These are phyloP conservation scores for Tigriopus japonicus DNA, from an alignment of 1,140 invertebrate genomes.

Conservation along the genomic window DNA sequence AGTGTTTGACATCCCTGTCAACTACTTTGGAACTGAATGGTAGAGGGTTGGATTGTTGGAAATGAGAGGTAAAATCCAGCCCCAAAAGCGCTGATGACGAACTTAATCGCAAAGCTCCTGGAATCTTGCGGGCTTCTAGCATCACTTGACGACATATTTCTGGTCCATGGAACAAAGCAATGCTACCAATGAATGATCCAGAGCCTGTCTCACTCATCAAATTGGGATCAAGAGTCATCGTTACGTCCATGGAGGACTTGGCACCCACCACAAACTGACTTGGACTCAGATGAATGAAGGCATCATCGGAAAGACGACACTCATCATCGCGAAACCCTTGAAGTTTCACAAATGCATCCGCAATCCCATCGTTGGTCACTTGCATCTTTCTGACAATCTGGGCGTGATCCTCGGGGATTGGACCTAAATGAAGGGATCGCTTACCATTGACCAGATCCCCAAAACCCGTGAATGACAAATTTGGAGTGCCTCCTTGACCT, in stretches of 20 bases:
- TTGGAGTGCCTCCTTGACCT: not conserved
- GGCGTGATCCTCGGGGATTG: not conserved
- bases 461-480: not conserved
- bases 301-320: not conserved
- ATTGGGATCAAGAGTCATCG: not conserved
- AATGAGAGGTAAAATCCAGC: not conserved
- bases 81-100: not conserved
- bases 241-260: not conserved
- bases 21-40: not conserved
- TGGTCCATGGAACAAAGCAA: not conserved
- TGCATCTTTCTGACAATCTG: not conserved
- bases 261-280: not conserved
- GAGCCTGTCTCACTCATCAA: not conserved
- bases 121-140: not conserved
- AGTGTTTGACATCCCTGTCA: not conserved
- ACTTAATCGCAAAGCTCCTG: not conserved
- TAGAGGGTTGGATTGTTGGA: not conserved
- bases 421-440: not conserved
- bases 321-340: not conserved
- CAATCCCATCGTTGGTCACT: not conserved
- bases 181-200: not conserved
- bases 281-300: not conserved
- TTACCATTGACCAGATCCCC: not conserved
- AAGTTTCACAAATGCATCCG: not conserved
- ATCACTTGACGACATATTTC: not conserved